Base-by-base conservation (phyloP, 2,113 vertebrate genomes). In the Grallaria varia region DNA sequence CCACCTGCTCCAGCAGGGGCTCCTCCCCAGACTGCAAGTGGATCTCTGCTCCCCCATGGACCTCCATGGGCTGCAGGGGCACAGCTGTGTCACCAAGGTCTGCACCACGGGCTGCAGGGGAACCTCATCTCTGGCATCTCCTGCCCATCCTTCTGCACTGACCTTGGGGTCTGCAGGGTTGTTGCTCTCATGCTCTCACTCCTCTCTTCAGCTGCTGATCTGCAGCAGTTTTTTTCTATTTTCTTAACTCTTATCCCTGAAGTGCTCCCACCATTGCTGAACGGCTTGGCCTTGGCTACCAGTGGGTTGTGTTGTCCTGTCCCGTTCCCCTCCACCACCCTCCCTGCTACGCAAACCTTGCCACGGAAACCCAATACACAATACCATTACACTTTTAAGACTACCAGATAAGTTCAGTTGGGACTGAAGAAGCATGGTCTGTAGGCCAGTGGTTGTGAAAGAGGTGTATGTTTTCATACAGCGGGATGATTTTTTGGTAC, bases 261-360 rank as follows among this genome's bases (percentile, higher is more conserved):
- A 7, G 15, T 10, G 1, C 28, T 66, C 5, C 15, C 27, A 28
- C 31, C 1, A 2, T 35, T 1, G 0, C 33, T 72, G 58, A 20
- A 56, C 28, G 52, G 28, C 35, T 76, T 0, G 0, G 35, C 47
- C 25, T 62, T 59, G 55, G n/a, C 69, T n/a, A n/a, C 31, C 6
- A 2, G 12, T 0, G 3, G 33, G 52, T 75, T 68, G n/a, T 40
- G 20, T 62, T 10, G n/a, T 45, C 33, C 28, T 12, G 10, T 60
- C 47, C 45, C 31, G 53, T 82, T 68, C 20, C 8, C 7, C 24
- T 33, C 59, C 16, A 53, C 16, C n/a, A 27, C 62, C 24, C 52
- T 67, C 45, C 30, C 30, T 21, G 3, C 10, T 39, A 9, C 42
- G 23, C 33, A 77, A 74, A 39, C 14, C 17, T 78, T 56, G 30